These are phyloP conservation scores for Mesocricetus auratus DNA, from an alignment of 2,113 vertebrate genomes.

Conservation along the genomic window DNA sequence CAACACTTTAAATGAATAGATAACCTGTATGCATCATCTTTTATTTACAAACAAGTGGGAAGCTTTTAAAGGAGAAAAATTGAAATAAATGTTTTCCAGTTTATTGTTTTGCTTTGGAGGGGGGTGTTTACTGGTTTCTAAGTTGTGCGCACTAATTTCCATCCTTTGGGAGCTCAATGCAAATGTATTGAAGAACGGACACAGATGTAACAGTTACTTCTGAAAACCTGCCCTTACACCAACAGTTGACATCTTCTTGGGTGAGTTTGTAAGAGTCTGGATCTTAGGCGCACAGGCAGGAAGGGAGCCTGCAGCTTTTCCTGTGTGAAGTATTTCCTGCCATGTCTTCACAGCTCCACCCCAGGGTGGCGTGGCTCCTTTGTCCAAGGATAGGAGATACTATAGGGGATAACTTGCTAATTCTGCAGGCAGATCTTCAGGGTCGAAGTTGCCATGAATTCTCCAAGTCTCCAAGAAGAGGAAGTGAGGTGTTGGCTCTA, in stretches of 20 bases:
- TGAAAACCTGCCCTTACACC: not conserved
- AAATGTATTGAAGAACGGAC: not conserved
- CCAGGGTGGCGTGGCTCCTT: not conserved
- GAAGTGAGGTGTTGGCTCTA: not conserved
- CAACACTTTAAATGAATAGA: slow-evolving; percentile 37
- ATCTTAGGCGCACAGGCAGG: not conserved
- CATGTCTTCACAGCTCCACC: too few species aligned
- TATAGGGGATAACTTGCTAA: not conserved
- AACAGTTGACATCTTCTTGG: not conserved
- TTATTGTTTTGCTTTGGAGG: not conserved
- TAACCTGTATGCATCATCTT: not conserved
- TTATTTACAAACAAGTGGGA: not conserved
- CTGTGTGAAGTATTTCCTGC: not conserved
- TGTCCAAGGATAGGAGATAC: not conserved
- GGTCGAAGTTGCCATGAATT: not conserved
- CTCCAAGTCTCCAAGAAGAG: not conserved
- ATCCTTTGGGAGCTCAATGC: not conserved
- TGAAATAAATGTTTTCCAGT: slow-evolving; percentile 46
- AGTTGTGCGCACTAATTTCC: not conserved
- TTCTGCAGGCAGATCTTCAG: not conserved
- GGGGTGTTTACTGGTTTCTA: not conserved
- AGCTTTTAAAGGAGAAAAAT: slow-evolving; percentile 31
- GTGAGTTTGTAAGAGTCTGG: not conserved
- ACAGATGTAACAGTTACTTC: not conserved
- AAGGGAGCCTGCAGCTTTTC: not conserved